phyloP scores from a whole-genome alignment of 2,888 invertebrate species.

The Hemaris fuciformis region DNA sequence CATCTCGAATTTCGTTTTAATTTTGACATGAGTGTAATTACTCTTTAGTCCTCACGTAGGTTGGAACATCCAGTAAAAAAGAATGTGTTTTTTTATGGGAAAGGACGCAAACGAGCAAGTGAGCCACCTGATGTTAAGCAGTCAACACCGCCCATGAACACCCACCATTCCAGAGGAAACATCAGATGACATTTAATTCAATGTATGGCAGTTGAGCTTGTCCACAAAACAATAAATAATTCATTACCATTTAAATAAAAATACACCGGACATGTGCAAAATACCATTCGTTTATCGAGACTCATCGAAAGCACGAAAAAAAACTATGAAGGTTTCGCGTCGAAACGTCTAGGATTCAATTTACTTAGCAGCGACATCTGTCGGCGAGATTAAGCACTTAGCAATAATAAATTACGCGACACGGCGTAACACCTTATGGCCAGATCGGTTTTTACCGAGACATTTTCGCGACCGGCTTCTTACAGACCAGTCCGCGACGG shows the following conservation, averaged over 20 bases:
- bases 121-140: no score
- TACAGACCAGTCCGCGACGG: constrained; percentile 45
- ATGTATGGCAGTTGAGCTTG: neutral
- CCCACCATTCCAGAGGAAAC: no score
- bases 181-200: no score
- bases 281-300: constrained; percentile 28
- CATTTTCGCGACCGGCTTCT: constrained; percentile 50
- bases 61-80: neutral
- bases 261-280: constrained; percentile 43
- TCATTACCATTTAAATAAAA: constrained; percentile 37
- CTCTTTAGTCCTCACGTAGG: neutral
- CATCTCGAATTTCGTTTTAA: neutral
- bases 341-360: neutral
- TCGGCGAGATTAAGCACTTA: constrained; percentile 58
- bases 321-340: neutral
- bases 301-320: constrained; percentile 1
- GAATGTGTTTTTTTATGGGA: neutral
- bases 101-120: no score
- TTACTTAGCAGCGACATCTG: constrained; percentile 38
- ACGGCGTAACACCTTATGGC: constrained; percentile 37
- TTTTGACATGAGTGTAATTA: neutral
- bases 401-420: constrained; percentile 50
- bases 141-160: no score
- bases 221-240: constrained; percentile 24
- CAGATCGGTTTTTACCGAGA: constrained; percentile 48